Evolutionary conservation across 2,113 vertebrate genomes (phyloP).

Genomic region (Rhagologus leucostigma): DNA sequence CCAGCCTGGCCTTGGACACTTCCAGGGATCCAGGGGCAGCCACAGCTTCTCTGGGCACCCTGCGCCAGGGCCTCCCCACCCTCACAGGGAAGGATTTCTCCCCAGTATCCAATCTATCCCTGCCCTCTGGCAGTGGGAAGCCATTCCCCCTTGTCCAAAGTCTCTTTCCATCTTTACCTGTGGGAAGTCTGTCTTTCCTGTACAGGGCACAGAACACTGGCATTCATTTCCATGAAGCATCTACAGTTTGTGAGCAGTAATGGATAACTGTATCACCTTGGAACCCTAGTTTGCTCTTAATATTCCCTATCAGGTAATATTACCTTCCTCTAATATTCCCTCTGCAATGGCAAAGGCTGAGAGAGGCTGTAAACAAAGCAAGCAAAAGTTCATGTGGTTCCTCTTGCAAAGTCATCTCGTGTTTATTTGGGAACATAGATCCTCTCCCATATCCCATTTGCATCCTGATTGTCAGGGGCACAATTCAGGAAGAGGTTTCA

Average conservation of each 20-base stretch:
- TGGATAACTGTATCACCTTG: neutral
- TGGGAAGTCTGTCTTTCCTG: neutral
- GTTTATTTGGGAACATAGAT: neutral
- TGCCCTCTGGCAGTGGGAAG: neutral
- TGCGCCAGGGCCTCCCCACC: fast-evolving
- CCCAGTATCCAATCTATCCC: no score
- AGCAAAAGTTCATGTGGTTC: neutral
- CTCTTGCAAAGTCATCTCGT: neutral
- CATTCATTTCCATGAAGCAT: neutral
- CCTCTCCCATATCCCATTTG: neutral
- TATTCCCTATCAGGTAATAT: neutral
- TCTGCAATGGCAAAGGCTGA: neutral
- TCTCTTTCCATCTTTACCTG: neutral
- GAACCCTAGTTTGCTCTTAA: neutral
- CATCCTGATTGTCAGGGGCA: neutral
- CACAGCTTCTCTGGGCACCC: neutral
- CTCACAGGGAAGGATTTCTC: neutral
- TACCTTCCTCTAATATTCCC: neutral
- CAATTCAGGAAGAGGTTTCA: neutral
- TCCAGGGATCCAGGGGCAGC: neutral
- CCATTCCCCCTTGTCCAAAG: neutral
- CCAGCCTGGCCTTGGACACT: neutral
- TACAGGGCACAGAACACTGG: neutral
- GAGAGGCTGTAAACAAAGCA: neutral
- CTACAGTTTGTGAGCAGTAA: neutral